A percentile compares a stretch with the other conserved stretches of the same genome.
These are phyloP conservation scores for Lochmaea crataegi DNA, from an alignment of 2,888 invertebrate species.

Conservation along the genomic window DNA sequence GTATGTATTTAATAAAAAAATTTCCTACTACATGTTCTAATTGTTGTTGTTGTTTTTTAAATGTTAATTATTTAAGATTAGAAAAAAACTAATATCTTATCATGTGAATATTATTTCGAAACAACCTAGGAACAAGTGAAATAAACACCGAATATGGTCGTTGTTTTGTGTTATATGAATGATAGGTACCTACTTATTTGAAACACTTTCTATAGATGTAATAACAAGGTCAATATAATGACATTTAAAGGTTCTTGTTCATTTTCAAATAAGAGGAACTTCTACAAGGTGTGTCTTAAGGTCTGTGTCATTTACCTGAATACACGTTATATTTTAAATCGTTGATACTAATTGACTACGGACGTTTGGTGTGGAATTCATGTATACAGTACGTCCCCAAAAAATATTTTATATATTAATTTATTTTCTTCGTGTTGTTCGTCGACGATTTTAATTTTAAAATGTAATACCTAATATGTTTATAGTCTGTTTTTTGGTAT, in stretches of 20 bases:
- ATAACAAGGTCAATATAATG: background rate
- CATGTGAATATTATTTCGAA: too few relatives aligned
- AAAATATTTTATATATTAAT: too few relatives aligned
- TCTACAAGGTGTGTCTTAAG: conserved; percentile 1
- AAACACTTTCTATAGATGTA: conserved; percentile 8
- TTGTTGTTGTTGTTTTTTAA: background rate
- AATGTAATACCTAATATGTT: too few relatives aligned
- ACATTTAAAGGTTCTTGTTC: conserved; percentile 7
- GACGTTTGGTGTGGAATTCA: background rate
- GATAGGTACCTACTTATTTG: background rate
- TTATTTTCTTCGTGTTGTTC: too few relatives aligned
- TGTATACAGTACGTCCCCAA: background rate
- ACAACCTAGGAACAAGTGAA: background rate
- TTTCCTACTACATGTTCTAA: background rate
- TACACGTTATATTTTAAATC: background rate
- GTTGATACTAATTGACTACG: background rate
- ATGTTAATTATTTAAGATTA: background rate
- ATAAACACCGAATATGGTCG: conserved; percentile 4
- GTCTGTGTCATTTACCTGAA: conserved; percentile 3
- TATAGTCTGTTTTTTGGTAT: too few relatives aligned
- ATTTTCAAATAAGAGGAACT: background rate
- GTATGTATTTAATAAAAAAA: background rate
- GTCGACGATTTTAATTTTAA: too few relatives aligned
- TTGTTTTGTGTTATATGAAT: conserved; percentile 1
- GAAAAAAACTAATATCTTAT: background rate